A percentile compares a stretch with the other conserved stretches of the same genome.
These are phyloP conservation scores for Calliopsis andreniformis DNA, from an alignment of 1,140 invertebrate species.

Conservation along the genomic window DNA sequence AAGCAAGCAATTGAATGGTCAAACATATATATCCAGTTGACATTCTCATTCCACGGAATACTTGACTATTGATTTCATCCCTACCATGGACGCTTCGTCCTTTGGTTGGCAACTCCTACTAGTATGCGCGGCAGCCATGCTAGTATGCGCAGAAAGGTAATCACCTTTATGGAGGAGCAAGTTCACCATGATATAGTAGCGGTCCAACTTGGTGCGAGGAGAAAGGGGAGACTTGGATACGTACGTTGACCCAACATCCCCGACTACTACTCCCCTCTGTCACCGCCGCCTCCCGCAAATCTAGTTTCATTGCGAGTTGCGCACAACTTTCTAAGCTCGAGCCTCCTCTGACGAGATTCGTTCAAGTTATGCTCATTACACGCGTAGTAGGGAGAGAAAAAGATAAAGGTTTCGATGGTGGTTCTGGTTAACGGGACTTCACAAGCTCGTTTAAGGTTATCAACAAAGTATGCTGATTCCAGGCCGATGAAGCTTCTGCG, in stretches of 20 bases:
- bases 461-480: background rate
- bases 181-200: constrained; percentile 61
- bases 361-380: constrained; percentile 48
- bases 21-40: constrained; percentile 54
- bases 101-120: constrained; percentile 50
- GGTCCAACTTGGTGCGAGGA: constrained; percentile 50
- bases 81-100: constrained; percentile 42
- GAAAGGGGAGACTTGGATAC: constrained; percentile 43
- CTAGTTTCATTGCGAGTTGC: constrained; percentile 55
- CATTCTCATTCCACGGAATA: constrained; percentile 58
- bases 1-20: constrained; percentile 44
- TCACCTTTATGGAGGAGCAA: constrained; percentile 55
- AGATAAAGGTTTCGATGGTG: constrained; percentile 18
- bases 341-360: constrained; percentile 36
- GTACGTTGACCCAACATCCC: constrained; percentile 59
- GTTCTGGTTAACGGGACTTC: constrained; percentile 21
- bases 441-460: constrained; percentile 19
- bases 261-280: constrained; percentile 34
- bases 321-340: constrained; percentile 63
- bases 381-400: constrained; percentile 31
- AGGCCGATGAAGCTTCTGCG: background rate
- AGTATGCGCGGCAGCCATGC: constrained; percentile 47
- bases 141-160: constrained; percentile 58
- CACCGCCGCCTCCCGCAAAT: constrained; percentile 35
- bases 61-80: constrained; percentile 64